Percentiles rank a stretch among this genome's conserved stretches.
Evolutionary conservation across 2,797 vertebrate genomes (phyloP).

Genomic region (Rousettus madagascariensis): DNA sequence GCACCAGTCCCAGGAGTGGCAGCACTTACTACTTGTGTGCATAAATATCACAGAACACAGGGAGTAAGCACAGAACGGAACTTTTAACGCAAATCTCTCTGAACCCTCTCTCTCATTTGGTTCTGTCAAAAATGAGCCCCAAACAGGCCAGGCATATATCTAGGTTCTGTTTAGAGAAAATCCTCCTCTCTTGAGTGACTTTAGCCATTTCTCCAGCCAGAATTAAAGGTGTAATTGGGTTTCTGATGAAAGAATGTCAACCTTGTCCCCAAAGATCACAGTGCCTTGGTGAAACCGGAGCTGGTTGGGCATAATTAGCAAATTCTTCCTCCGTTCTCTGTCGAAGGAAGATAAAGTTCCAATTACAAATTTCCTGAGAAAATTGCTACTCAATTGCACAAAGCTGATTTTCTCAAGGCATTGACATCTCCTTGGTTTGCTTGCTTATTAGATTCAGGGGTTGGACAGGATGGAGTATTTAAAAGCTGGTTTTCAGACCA

Average conservation of each 20-base stretch:
- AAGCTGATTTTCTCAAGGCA: constrained; percentile 36
- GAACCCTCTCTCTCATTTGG: neutral
- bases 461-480: constrained; percentile 27
- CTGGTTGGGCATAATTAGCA: neutral
- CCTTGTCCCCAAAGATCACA: neutral
- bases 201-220: neutral
- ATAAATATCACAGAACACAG: neutral
- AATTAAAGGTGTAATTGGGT: neutral
- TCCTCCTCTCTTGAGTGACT: neutral
- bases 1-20: neutral
- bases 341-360: neutral
- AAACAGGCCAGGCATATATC: neutral
- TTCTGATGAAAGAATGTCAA: neutral
- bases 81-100: neutral
- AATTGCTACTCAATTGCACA: neutral
- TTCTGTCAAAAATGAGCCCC: neutral
- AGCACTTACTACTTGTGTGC: neutral
- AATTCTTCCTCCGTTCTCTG: neutral
- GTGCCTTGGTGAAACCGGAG: neutral
- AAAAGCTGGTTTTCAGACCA: constrained; percentile 66
- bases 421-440: neutral
- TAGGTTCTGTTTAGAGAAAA: neutral
- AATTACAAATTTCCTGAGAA: constrained; percentile 53
- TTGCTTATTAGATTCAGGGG: constrained; percentile 14
- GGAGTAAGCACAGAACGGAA: neutral